Percentiles rank a stretch among this genome's conserved stretches.
phyloP scores from a whole-genome alignment of 2,888 invertebrate species.

The Neelides folsomi region DNA sequence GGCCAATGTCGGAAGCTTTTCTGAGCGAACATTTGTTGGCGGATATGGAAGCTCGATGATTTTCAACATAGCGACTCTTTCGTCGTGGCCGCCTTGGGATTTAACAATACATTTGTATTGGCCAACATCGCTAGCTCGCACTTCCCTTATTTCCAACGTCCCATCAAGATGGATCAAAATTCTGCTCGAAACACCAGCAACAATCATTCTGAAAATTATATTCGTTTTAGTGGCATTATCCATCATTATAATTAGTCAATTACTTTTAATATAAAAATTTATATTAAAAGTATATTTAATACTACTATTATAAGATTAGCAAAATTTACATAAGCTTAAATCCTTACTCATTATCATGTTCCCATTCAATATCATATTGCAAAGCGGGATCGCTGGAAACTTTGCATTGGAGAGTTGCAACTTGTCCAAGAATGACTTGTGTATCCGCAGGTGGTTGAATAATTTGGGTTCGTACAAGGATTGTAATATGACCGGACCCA shows the following conservation, averaged over 20 bases:
- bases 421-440: constrained; percentile 78
- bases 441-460: constrained; percentile 85
- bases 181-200: constrained; percentile 25
- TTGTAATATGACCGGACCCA: constrained; percentile 36
- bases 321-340: too few species aligned
- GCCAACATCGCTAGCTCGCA: constrained; percentile 83
- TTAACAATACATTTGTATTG: constrained; percentile 80
- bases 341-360: constrained; percentile 67
- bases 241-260: not conserved
- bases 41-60: constrained; percentile 93
- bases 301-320: too few species aligned
- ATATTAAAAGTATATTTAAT: too few species aligned
- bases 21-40: constrained; percentile 72
- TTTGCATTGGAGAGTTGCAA: constrained; percentile 85
- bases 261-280: not conserved
- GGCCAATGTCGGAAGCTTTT: constrained; percentile 40
- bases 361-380: constrained; percentile 75
- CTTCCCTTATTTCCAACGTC: constrained; percentile 47
- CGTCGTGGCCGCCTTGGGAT: constrained; percentile 85
- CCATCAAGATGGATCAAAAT: constrained; percentile 30
- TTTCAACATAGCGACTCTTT: constrained; percentile 63
- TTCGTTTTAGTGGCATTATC: not conserved
- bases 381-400: constrained; percentile 82
- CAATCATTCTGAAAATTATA: constrained; percentile 20
- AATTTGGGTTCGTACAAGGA: constrained; percentile 78